Base-by-base conservation (phyloP, 2,113 vertebrate species). In the Strix aluco region DNA sequence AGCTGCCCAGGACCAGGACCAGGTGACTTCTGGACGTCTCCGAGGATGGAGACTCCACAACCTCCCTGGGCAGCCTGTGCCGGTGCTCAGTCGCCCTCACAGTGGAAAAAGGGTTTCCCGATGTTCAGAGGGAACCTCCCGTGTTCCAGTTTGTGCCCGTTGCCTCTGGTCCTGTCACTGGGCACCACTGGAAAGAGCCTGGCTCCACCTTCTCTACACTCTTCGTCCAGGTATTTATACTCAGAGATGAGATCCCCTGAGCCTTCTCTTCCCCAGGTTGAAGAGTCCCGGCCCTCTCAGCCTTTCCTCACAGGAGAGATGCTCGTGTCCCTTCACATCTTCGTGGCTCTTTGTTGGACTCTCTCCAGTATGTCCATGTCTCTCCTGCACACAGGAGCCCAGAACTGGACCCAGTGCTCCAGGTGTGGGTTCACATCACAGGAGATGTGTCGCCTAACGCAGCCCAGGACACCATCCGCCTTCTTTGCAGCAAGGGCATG, bases 401-500 rank as follows among this genome's bases (percentile, higher is more conserved):
- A 73, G 59, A 38, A 10, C 38, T 23, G 29, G 66, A 11, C 29
- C 30, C 51, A 51, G 63, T 8, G 4, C 44, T 44, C 34, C 71
- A 44, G 29, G 5, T 13, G 38, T 19, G 36, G 21, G 57, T 26
- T 32, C 65, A 16, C 22, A 36, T 36, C 36, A 36, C 36, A 36
- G 47, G 38, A 52, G 54, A n/a, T 4, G 63, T 42, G 70, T 21
- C 42, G n/a, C 20, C 46, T 11, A 3, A 26, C 0, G 3, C 88
- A 55, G 63, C 63, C 40, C 63, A 22, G n/a, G 40, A 15, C 6
- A 26, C 49, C 30, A 2, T 12, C 23, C 3, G 1, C 58, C 15
- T 4, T 4, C 44, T 46, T 3, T 73, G 66, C 0, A 1, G n/a
- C 46, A 38, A 18, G 54, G 46, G 18, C 22, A 27, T 2, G 5